A percentile compares a stretch with the other conserved stretches of the same genome.
Evolutionary conservation across 2,888 invertebrate species (phyloP).

Genomic region (Trissolcus brochymenae): DNA sequence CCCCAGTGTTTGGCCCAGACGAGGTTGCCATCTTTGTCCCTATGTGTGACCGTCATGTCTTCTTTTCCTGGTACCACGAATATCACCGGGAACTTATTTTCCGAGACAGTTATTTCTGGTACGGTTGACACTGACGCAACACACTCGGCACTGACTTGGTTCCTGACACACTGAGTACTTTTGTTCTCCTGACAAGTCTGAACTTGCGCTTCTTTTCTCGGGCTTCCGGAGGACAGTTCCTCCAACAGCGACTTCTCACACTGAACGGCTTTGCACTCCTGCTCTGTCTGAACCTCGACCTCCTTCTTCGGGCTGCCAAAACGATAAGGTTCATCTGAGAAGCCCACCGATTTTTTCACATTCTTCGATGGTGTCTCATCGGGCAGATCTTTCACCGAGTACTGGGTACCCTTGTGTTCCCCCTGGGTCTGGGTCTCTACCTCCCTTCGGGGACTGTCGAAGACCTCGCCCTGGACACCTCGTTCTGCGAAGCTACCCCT

Average conservation of each 20-base stretch:
- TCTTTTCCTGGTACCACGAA: slow-evolving; percentile 52
- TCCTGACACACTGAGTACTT: slow-evolving; percentile 65
- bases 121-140: slow-evolving; percentile 2
- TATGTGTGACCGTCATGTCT: slow-evolving; percentile 75
- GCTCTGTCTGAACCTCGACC: slow-evolving; percentile 69
- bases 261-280: slow-evolving; percentile 69
- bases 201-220: slow-evolving; percentile 51
- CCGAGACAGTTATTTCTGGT: slow-evolving; percentile 14
- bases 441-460: slow-evolving; percentile 66
- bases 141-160: slow-evolving; percentile 14
- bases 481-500: slow-evolving; percentile 40
- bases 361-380: slow-evolving; percentile 36
- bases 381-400: slow-evolving; percentile 65
- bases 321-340: slow-evolving; percentile 33
- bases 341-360: slow-evolving; percentile 49
- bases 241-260: slow-evolving; percentile 57
- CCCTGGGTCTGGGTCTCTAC: slow-evolving; percentile 71
- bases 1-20: slow-evolving; percentile 88
- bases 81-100: slow-evolving; percentile 54
- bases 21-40: slow-evolving; percentile 75
- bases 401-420: slow-evolving; percentile 70
- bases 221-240: slow-evolving; percentile 20
- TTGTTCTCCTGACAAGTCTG: slow-evolving; percentile 63
- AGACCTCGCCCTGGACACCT: slow-evolving; percentile 37
- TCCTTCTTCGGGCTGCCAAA: slow-evolving; percentile 63